Evolutionary conservation across 2,113 vertebrate species (phyloP).

Genomic region (Chaenocephalus aceratus): DNA sequence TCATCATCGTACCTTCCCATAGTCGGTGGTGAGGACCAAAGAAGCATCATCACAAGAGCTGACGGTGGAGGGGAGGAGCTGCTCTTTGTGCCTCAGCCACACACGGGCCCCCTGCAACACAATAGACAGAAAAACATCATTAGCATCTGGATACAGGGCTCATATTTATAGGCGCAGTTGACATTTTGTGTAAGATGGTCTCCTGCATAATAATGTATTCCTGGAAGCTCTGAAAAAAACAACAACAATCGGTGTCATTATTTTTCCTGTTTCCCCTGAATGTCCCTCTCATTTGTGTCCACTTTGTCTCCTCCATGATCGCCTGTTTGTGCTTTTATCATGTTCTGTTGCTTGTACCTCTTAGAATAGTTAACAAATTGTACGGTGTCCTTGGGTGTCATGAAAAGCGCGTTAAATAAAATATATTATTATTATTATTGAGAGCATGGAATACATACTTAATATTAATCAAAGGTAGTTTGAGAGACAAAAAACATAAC

Average conservation of each 20-base stretch:
- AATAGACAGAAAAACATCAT: slow-evolving; percentile 46
- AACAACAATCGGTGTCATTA: neutral
- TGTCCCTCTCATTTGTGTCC: too few species aligned
- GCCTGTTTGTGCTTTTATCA: too few species aligned
- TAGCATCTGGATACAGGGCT: slow-evolving; percentile 54
- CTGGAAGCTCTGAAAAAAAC: slow-evolving; percentile 4
- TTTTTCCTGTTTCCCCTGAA: neutral
- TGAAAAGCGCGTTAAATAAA: too few species aligned
- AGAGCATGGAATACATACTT: neutral
- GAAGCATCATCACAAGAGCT: slow-evolving; percentile 80
- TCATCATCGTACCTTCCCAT: slow-evolving; percentile 85
- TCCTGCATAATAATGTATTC: slow-evolving; percentile 36
- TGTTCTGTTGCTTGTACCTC: too few species aligned
- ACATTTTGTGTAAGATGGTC: slow-evolving; percentile 54
- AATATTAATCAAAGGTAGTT: neutral
- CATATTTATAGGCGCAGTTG: slow-evolving; percentile 34
- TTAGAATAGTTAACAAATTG: too few species aligned
- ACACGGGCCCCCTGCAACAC: slow-evolving; percentile 87
- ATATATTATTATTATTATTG: neutral
- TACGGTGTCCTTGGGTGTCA: too few species aligned
- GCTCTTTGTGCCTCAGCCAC: slow-evolving; percentile 88
- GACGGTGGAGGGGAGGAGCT: slow-evolving; percentile 88
- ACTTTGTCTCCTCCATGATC: too few species aligned
- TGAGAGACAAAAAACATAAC: too few species aligned
- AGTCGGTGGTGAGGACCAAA: slow-evolving; percentile 86